Percentiles rank a stretch among this genome's conserved stretches.
Evolutionary conservation across 1,140 invertebrate species (phyloP).

Genomic region (Ips nitidus): DNA sequence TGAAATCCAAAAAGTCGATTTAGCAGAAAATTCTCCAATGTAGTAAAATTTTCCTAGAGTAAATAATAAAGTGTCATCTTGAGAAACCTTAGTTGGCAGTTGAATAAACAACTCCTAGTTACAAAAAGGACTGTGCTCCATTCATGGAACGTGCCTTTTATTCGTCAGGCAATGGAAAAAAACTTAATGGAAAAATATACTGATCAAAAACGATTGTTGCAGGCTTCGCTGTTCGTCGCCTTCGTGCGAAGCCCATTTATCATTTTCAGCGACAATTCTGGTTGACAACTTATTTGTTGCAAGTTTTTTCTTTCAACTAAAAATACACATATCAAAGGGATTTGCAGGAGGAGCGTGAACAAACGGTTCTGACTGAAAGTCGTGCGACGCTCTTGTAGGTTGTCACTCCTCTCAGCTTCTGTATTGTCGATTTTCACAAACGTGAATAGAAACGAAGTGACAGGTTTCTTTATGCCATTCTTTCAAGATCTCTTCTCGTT

Average conservation of each 20-base stretch:
- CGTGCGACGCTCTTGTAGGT: constrained; percentile 25
- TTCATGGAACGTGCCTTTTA: background rate
- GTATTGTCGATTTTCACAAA: constrained; percentile 23
- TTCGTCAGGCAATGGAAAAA: constrained; percentile 6
- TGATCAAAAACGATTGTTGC: constrained; percentile 15
- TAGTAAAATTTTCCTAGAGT: background rate
- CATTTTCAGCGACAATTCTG: constrained; percentile 29
- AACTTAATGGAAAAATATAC: constrained; percentile 20
- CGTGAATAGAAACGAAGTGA: constrained; percentile 13
- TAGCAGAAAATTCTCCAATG: too few species aligned
- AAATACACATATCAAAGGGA: constrained; percentile 35
- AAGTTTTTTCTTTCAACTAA: constrained; percentile 26
- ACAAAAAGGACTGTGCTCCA: background rate
- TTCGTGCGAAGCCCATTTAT: constrained; percentile 28
- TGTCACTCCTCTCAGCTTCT: constrained; percentile 17
- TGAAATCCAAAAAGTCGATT: too few species aligned
- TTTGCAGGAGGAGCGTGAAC: constrained; percentile 32
- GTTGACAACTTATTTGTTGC: constrained; percentile 33
- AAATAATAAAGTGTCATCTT: background rate
- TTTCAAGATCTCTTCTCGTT: constrained; percentile 3
- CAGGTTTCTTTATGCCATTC: constrained; percentile 8
- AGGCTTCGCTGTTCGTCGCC: constrained; percentile 8
- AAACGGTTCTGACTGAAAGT: constrained; percentile 28
- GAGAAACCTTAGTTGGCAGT: background rate
- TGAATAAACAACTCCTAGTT: constrained; percentile 1